Evolutionary conservation across 1,140 invertebrate species (phyloP).

Genomic region (Elymnias hypermnestra): DNA sequence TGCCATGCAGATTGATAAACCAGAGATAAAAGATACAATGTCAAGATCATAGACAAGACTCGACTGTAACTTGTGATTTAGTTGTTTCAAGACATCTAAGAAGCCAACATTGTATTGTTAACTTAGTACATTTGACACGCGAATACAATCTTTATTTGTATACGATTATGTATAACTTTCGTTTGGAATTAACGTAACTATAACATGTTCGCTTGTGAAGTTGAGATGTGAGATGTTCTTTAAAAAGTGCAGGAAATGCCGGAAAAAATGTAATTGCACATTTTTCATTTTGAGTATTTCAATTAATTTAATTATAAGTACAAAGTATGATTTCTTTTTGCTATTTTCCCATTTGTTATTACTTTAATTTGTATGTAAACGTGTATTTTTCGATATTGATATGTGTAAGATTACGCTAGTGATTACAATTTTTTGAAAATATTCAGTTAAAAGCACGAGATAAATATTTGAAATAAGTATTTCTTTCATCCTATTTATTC

Average conservation of each 20-base stretch:
- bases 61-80: slow-evolving; percentile 14
- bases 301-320: slow-evolving; percentile 6
- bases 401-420: no score
- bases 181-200: background rate
- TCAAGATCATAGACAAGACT: slow-evolving; percentile 19
- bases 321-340: no score
- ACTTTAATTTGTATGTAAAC: no score
- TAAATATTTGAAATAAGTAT: no score
- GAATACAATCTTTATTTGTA: background rate
- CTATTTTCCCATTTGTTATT: no score
- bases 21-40: slow-evolving; percentile 11
- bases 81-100: slow-evolving; percentile 6
- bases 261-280: slow-evolving; percentile 50
- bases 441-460: no score
- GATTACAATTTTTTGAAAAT: no score
- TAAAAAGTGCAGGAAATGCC: slow-evolving; percentile 53
- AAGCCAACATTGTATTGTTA: slow-evolving; percentile 6
- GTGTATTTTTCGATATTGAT: no score
- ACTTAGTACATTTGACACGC: background rate
- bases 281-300: slow-evolving; percentile 13
- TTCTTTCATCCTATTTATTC: no score
- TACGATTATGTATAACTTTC: background rate
- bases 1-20: slow-evolving; percentile 1
- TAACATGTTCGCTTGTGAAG: background rate
- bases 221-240: slow-evolving; percentile 39